Evolutionary conservation across 2,797 vertebrate species (phyloP).

Genomic region (Oreochromis mossambicus): DNA sequence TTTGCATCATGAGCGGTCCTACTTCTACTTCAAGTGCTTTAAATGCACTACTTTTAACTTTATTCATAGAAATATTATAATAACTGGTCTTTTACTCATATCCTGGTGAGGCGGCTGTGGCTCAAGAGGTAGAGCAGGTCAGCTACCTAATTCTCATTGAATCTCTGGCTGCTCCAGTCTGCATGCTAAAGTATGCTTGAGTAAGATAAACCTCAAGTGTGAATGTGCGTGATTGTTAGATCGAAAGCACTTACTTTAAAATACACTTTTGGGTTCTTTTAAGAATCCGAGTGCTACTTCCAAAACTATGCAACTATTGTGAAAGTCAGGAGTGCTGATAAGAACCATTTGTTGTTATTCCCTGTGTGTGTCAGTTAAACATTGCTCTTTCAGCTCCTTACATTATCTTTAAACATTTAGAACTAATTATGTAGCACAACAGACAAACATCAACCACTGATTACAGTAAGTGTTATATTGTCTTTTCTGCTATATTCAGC

Average conservation of each 20-base stretch:
- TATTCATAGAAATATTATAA: background rate
- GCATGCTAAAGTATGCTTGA: background rate
- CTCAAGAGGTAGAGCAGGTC: background rate
- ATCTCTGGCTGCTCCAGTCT: background rate
- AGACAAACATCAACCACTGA: background rate
- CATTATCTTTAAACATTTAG: background rate
- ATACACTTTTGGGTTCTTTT: background rate
- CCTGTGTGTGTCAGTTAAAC: background rate
- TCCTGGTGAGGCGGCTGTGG: background rate
- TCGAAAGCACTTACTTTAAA: background rate
- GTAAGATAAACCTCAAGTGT: background rate
- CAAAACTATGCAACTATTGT: background rate
- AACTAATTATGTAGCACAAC: background rate
- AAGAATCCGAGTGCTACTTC: background rate
- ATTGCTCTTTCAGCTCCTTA: background rate
- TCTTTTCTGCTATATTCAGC: background rate
- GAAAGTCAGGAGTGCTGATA: background rate
- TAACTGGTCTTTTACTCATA: background rate
- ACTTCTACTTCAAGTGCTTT: no score
- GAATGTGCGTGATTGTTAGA: background rate
- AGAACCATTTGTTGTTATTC: background rate
- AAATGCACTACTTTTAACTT: background rate
- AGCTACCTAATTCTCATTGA: background rate
- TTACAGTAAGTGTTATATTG: background rate
- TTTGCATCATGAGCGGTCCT: background rate